Evolutionary conservation across 2,888 invertebrate genomes (phyloP).

Genomic region (Hypolimnas misippus): DNA sequence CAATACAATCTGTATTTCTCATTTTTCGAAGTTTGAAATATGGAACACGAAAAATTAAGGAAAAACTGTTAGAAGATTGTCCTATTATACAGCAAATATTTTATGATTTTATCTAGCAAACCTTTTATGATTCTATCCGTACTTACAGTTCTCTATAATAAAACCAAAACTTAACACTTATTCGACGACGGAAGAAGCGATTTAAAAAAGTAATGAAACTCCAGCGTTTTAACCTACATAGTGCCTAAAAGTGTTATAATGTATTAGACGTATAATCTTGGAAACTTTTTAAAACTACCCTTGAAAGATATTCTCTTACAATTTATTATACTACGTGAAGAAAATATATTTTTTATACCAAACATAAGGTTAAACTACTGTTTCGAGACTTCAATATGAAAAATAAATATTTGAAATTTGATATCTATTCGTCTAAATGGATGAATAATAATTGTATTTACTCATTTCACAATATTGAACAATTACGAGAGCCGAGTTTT

Average conservation of each 20-base stretch:
- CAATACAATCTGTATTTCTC: too few relatives aligned
- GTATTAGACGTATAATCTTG: neutral
- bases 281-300: neutral
- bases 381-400: too few relatives aligned
- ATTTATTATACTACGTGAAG: constrained; percentile 1
- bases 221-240: neutral
- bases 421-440: too few relatives aligned
- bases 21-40: too few relatives aligned
- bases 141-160: neutral
- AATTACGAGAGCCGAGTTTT: too few relatives aligned
- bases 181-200: neutral
- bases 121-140: neutral
- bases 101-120: neutral
- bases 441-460: too few relatives aligned
- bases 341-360: neutral
- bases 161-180: neutral
- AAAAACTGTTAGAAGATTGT: too few relatives aligned
- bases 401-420: too few relatives aligned
- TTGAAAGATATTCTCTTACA: neutral
- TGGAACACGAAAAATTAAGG: too few relatives aligned
- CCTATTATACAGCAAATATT: too few relatives aligned
- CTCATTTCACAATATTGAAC: too few relatives aligned
- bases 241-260: neutral
- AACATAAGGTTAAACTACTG: too few relatives aligned
- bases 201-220: constrained; percentile 3